Conservation (phyloP, 1,140 invertebrate species). For the Pachyrhynchus sulphureomaculatus region DNA sequence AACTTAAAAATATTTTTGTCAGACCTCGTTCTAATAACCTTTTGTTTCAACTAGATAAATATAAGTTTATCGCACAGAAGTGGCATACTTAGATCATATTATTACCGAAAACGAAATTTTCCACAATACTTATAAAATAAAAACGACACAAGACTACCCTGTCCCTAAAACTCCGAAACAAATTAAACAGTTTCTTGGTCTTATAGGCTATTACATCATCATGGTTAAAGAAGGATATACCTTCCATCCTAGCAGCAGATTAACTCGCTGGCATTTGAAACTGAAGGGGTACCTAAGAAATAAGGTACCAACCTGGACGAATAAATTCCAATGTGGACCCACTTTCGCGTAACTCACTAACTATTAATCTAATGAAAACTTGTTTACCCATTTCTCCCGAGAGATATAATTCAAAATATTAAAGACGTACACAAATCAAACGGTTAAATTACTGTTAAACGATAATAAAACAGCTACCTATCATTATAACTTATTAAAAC, state of each 20-base stretch:
- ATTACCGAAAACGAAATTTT: constrained; percentile 47
- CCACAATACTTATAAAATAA: constrained; percentile 51
- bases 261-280: constrained; percentile 45
- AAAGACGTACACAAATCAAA: constrained; percentile 26
- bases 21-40: too few relatives aligned
- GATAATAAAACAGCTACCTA: constrained; percentile 28
- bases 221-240: constrained; percentile 28
- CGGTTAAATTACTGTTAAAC: constrained; percentile 23
- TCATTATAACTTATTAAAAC: constrained; percentile 31
- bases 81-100: constrained; percentile 44
- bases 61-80: constrained; percentile 21
- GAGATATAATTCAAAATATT: constrained; percentile 33
- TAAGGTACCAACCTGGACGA: constrained; percentile 51
- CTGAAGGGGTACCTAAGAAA: constrained; percentile 47
- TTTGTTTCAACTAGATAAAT: constrained; percentile 20
- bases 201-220: constrained; percentile 34
- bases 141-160: constrained; percentile 48
- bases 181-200: too few relatives aligned
- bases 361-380: neutral
- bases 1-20: constrained; percentile 15
- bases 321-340: constrained; percentile 49
- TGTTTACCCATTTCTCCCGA: constrained; percentile 1
- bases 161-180: constrained; percentile 43
- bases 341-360: constrained; percentile 29
- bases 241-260: constrained; percentile 33